Evolutionary conservation across 2,113 vertebrate genomes (phyloP), one percentile per base, ranked within the genome.

Genomic region (Eudyptes chrysolophus): DNA sequence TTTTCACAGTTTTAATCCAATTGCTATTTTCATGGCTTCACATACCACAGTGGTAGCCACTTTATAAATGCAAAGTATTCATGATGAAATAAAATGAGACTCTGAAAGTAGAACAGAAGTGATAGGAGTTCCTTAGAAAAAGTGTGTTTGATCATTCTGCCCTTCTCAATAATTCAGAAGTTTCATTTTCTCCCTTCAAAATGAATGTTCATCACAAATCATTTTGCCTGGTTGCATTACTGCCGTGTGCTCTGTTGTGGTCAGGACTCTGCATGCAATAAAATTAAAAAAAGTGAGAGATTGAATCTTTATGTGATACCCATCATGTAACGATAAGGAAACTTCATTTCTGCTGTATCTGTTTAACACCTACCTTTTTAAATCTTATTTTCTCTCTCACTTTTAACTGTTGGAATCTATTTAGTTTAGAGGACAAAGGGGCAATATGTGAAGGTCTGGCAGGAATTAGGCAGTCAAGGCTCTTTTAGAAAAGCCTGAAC

Each of bases 61-160:
- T 84, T 82, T 34, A 79, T 22, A 94, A 89, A 92, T 72, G 81
- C 62, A 72, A 69, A 93, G 13, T 49, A 65, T 82, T 92, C 25
- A 26, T 18, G n/a, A 87, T 76, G n/a, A 95, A 94, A 89, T 84
- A 68, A 92, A 95, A 87, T 8, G 25, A 87, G 29, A 38, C 27
- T 87, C 68, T 77, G 44, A 89, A 95, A 90, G 42, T 40, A 90
- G 68, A 95, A 84, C 55, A 97, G 75, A 90, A 90, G n/a, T 71
- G 18, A 94, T 44, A 83, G 72, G n/a, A 71, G 19, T 38, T 84
- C n/a, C 70, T 90, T 68, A 90, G 68, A 58, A 96, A 97, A 86
- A 32, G 7, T 61, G 34, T 48, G 21, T 81, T 94, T 88, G 38
- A 92, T 93, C 78, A 90, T 65, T 88, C 40, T 87, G 57, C 17